Base-by-base conservation (phyloP, 2,797 vertebrate species). In the Pseudochaenichthys georgianus region DNA sequence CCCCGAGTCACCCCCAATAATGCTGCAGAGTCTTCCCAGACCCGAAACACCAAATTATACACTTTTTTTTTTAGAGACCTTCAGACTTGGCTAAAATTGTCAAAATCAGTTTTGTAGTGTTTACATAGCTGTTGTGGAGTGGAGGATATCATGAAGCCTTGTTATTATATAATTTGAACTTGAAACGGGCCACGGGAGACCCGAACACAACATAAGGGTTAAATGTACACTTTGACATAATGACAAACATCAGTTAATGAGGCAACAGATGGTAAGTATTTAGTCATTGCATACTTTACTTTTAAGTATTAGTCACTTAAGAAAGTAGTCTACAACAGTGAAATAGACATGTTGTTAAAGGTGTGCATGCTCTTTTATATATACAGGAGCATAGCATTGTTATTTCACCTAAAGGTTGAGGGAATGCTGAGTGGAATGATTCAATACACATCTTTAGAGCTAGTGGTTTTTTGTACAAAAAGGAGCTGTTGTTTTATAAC, bases 401-500 rank as follows among this genome's bases (percentile, higher is more conserved):
- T 41, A 12, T 5, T 53, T 43, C 48, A 10, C 16, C 7, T 19
- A 15, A 4, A 19, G 11, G 12, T 3, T 57, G 28, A 11, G 6
- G 0, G 38, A n/a, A 45, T 54, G 28, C 4, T 4, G 28, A 47
- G 13, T 16, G 15, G 13, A 54, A 19, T 21, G 0, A 31, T 31
- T 47, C 0, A 43, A 9, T 16, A 16, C 8, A 12, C 6, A 31
- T n/a, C 12, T 12, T 46, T 28, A 8, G 1, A 0, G 2, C 13
- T 34, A 1, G 3, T 54, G 17, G 46, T 60, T 70, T 60, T 15
- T 17, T 38, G 9, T 72, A 19, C 47, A 28, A 51, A 2, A 23
- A 52, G 19, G 51, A 64, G 50, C 47, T 41, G 73, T 13, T 0
- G 46, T 16, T n/a, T 95, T 81, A 96, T 0, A 98, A 88, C 58